These are phyloP conservation scores for Anoplophora glabripennis DNA, from an alignment of 1,140 invertebrate species.

Conservation along the genomic window DNA sequence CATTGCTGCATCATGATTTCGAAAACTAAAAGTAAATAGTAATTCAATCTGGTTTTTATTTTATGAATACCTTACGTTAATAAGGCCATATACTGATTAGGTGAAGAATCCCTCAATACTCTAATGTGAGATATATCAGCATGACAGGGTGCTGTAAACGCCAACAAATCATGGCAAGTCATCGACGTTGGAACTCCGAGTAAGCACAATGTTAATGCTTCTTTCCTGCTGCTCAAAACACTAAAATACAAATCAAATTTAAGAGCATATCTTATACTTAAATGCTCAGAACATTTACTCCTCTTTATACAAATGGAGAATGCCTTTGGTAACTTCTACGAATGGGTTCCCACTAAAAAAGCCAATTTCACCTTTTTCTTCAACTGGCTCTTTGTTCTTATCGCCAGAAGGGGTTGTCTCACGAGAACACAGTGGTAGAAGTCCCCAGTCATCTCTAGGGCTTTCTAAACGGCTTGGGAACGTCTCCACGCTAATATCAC, in stretches of 20 bases:
- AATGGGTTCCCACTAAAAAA: conserved; percentile 96
- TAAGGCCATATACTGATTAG: conserved; percentile 97
- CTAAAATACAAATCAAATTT: conserved; percentile 45
- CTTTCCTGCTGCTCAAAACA: conserved; percentile 61
- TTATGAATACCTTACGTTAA: conserved; percentile 63
- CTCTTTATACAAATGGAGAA: conserved; percentile 95
- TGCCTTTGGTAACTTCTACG: conserved; percentile 94
- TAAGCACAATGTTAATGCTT: conserved; percentile 87
- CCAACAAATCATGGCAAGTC: conserved; percentile 89
- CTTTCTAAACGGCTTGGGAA: conserved; percentile 55
- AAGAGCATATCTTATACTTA: conserved; percentile 2
- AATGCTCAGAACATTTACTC: conserved; percentile 52
- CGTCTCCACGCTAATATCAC: conserved; percentile 65
- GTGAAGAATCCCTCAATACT: conserved; percentile 81
- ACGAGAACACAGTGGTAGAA: conserved; percentile 48
- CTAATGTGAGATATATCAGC: conserved; percentile 86
- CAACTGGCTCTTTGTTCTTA: conserved; percentile 44
- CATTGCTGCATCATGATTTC: conserved; percentile 71
- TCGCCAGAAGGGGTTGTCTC: conserved; percentile 46
- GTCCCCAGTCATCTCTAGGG: conserved; percentile 50
- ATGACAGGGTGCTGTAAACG: conserved; percentile 93
- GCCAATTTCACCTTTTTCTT: conserved; percentile 62
- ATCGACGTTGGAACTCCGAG: conserved; percentile 89
- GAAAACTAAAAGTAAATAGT: conserved; percentile 51
- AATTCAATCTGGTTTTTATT: conserved; percentile 4